A percentile compares a stretch with the other conserved stretches of the same genome.
These are phyloP conservation scores for Nothobranchius furzeri DNA, from an alignment of 2,113 vertebrate genomes.

Conservation along the genomic window DNA sequence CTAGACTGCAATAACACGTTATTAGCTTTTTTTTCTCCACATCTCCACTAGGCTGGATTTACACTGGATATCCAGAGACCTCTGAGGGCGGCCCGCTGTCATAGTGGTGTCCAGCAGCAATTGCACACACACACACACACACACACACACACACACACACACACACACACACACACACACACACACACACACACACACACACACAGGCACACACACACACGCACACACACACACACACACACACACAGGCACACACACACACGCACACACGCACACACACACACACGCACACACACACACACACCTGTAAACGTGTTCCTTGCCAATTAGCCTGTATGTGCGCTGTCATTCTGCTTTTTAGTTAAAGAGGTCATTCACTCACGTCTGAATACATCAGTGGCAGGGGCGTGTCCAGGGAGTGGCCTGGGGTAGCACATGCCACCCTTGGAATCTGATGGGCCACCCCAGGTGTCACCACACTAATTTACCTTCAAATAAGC, in stretches of 20 bases:
- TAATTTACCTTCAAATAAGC: no score
- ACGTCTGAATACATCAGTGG: no score
- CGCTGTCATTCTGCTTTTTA: constrained; percentile 49
- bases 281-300: constrained; percentile 8
- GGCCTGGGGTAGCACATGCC: no score
- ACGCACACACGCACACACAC: no score
- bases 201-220: neutral
- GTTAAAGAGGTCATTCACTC: neutral
- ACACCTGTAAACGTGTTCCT: constrained; percentile 28
- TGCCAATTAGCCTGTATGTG: constrained; percentile 55
- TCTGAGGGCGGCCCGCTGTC: constrained; percentile 76
- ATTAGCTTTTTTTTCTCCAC: constrained; percentile 79
- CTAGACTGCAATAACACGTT: constrained; percentile 82
- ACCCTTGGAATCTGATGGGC: no score
- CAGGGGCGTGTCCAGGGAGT: no score
- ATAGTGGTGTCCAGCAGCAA: constrained; percentile 64
- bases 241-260: no score
- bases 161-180: neutral
- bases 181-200: constrained; percentile 3
- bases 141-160: neutral
- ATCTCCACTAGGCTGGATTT: constrained; percentile 80
- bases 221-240: constrained; percentile 28
- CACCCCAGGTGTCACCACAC: no score
- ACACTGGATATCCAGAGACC: constrained; percentile 82
- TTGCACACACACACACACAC: constrained; percentile 34